phyloP scores from a whole-genome alignment of 2,113 vertebrate species.

The Pollachius pollachius region DNA sequence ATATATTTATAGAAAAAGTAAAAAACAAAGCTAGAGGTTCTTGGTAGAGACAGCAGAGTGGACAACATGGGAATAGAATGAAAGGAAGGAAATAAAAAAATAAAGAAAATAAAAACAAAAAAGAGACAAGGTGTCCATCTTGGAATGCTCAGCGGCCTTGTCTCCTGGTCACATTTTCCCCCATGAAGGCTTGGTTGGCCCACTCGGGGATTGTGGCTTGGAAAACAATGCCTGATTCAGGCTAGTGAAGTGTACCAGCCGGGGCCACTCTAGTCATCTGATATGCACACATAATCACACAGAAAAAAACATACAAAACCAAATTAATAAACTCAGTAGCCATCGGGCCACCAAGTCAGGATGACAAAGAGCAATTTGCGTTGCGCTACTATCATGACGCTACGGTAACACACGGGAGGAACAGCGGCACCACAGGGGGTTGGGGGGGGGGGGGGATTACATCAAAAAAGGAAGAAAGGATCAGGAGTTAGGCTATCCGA shows the following conservation, averaged over 20 bases:
- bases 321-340: slow-evolving; percentile 99
- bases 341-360: slow-evolving; percentile 87
- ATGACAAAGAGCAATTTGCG: slow-evolving; percentile 67
- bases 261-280: slow-evolving; percentile 99
- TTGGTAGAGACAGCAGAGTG: slow-evolving; percentile 78
- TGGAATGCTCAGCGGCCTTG: slow-evolving; percentile 89
- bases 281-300: slow-evolving; percentile 99
- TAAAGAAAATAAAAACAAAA: slow-evolving; percentile 81
- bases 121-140: slow-evolving; percentile 99
- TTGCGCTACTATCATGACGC: slow-evolving; percentile 56
- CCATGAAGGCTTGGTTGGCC: slow-evolving; percentile 96
- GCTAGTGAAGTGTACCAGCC: slow-evolving; percentile 99
- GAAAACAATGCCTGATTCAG: slow-evolving; percentile 99
- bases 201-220: slow-evolving; percentile 98
- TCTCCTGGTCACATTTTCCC: slow-evolving; percentile 96
- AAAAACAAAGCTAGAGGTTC: slow-evolving; percentile 73
- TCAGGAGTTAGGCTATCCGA: slow-evolving; percentile 22
- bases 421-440: slow-evolving; percentile 49
- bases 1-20: not conserved
- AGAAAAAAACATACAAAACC: slow-evolving; percentile 99
- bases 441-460: slow-evolving; percentile 1
- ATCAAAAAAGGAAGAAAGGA: slow-evolving; percentile 15
- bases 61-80: slow-evolving; percentile 86
- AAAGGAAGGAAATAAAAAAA: slow-evolving; percentile 81
- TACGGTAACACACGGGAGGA: slow-evolving; percentile 50